Evolutionary conservation across 2,888 invertebrate species (phyloP), one percentile per base, ranked within the genome.

Genomic region (Frankliniella fusca): DNA sequence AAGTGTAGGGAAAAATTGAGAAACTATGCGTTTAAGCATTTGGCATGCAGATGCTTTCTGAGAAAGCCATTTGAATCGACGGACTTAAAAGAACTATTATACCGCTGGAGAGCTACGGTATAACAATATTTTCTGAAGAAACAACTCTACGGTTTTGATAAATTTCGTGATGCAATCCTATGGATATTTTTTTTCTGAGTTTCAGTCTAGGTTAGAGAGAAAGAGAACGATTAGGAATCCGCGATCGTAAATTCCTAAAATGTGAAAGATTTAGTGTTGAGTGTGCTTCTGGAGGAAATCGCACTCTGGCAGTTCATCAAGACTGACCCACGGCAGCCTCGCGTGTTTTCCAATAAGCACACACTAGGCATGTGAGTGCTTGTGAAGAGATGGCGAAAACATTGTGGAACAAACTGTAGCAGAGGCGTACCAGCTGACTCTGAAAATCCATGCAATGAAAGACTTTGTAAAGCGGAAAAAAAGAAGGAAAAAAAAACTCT

Each of bases 401-500:
- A 61, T 54, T 54, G 61, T 61, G 61, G 61, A 61, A 61, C 61
- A 61, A 61, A 61, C 20, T 61, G 61, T 61, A 18, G 61, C 61
- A 15, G 18, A 61, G 61, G 61, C 61, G 61, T 15, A 61, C n/a
- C 61, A 61, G 61, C 61, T 61, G 61, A 61, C 18, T 61, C 61
- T 61, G 61, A 15, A 61, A 61, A 61, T n/a, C 61, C 61, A 61
- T 61, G 61, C 61, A 61, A 7, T 61, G 5, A 61, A 61, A 15
- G 61, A 18, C 1, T 20, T 18, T 15, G 61, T 54, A 15, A 54
- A 54, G 54, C 54, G 7, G 8, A 38, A 38, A 3, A 38, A 12
- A 54, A 54, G 12, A 54, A 2, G 3, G 54, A 8, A 54, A 54
- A 54, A 54, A 54, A 1, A 8, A 54, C 12, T 1, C 54, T 15